These are phyloP conservation scores for Masnerella sp. DNA, from an alignment of 2,888 invertebrate species.

Conservation along the genomic window DNA sequence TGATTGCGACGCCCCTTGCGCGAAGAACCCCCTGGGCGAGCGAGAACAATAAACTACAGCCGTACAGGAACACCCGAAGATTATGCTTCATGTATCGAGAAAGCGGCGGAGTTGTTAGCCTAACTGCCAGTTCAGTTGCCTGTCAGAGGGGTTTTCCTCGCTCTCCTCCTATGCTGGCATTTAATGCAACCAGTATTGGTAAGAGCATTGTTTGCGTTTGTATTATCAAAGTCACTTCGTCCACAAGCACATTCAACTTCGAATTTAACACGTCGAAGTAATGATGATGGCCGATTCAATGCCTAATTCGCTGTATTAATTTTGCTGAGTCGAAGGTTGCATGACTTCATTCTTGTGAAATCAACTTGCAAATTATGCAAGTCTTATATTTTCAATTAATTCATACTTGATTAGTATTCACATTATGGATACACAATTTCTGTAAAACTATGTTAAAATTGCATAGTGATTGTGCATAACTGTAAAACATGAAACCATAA, in stretches of 20 bases:
- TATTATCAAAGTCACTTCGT: constrained; percentile 53
- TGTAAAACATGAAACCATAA: too few species aligned
- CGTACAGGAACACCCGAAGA: constrained; percentile 79
- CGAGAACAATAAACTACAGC: constrained; percentile 75
- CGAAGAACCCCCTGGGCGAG: constrained; percentile 79
- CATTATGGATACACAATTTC: too few species aligned
- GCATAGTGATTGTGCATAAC: too few species aligned
- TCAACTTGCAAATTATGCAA: too few species aligned
- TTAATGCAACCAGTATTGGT: constrained; percentile 86
- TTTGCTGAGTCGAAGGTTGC: constrained; percentile 3
- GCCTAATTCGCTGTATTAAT: constrained; percentile 31
- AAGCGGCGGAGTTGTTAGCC: constrained; percentile 77
- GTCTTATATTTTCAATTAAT: too few species aligned
- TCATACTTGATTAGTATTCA: too few species aligned
- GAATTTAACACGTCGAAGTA: constrained; percentile 45
- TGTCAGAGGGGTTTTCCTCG: constrained; percentile 74
- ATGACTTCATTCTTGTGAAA: not conserved
- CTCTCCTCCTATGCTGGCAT: constrained; percentile 79
- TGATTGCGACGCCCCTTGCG: constrained; percentile 88
- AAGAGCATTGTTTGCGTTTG: constrained; percentile 67
- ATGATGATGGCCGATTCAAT: constrained; percentile 27
- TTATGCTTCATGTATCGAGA: constrained; percentile 89
- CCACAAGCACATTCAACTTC: constrained; percentile 40
- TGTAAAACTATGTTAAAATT: too few species aligned
- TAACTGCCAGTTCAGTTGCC: constrained; percentile 76